Evolutionary conservation across 2,113 vertebrate genomes (phyloP), one percentile per base, ranked within the genome.

Genomic region (Toxotes jaculatrix): DNA sequence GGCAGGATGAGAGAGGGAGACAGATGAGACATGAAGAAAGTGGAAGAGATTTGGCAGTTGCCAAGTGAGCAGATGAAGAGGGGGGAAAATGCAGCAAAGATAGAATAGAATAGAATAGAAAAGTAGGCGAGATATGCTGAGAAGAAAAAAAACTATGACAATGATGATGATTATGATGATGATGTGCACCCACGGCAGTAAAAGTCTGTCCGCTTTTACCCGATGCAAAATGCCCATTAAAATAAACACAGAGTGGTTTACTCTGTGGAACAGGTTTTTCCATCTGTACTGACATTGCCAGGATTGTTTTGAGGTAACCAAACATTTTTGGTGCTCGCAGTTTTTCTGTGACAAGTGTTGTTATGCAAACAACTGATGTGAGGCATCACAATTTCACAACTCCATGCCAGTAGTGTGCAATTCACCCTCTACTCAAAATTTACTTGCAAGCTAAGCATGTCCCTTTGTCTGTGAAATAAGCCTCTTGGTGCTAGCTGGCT

Each of bases 1-100:
- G 82, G 64, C 64, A 80, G 70, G 71, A 83, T 77, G 66, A 86
- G 90, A 81, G 67, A 77, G 72, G 77, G 43, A 87, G 77, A 83
- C 36, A 43, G 60, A 90, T 85, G 65, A 74, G 68, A 83, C 79
- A 78, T 80, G 74, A 78, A 64, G 36, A 49, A 59, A 66, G 67
- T 51, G 62, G 47, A 81, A 63, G 40, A n/a, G 70, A 13, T 83
- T 88, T 65, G 36, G 59, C 56, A 36, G 66, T 66, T 74, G 60
- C 66, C 55, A 69, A 36, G 62, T 49, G 68, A 72, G 74, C 27
- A 66, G 59, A 82, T 69, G 61, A 77, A 53, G 43, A 51, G 11
- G 11, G 7, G 1, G 27, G 38, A 82, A 16, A 70, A 40, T 27
- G 21, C 19, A 65, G 5, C n/a, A 38, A 23, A 73, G 42, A 60